Evolutionary conservation across 2,113 vertebrate species (phyloP), one percentile per base, ranked within the genome.

Genomic region (Albula glossodonta): DNA sequence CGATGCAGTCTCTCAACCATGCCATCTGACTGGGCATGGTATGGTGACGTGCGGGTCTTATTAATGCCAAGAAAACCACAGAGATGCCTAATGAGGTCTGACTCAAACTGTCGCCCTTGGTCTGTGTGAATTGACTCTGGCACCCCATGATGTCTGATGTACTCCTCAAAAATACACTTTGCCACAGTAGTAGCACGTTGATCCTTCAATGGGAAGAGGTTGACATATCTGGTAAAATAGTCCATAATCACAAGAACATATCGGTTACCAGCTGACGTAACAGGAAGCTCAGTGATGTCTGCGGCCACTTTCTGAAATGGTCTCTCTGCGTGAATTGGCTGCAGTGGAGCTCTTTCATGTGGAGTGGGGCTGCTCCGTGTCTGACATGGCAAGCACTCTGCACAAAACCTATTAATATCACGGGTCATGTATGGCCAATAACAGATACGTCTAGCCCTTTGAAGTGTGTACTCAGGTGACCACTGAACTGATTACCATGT

Each of bases 401-500:
- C 48, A 87, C 82, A 87, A 78, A 87, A 87, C 78, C 79, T 88
- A 83, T 86, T 31, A 49, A 90, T 90, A 19, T 87, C 81, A 31
- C 25, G 41, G 2, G 83, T 53, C 87, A 90, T 87, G 48, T 82
- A 88, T 51, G 80, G 87, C 89, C 89, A 90, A 70, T 86, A 86
- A 70, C 87, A 87, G 2, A 88, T 50, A 52, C 78, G 25, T n/a
- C 84, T 41, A 41, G 81, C 84, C 77, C 70, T 88, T 19, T 50
- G 81, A 53, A 88, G 17, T 53, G 78, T 88, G 41, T 77, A 56
- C 82, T 49, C 31, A 84, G 70, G 70, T 80, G 87, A 51, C 87
- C 87, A 88, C 80, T 83, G 50, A 86, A 84, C 15, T 22, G 60
- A 50, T 41, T 41, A 41, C 31, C 31, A 41, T 41, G 31, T 41